phyloP scores from a whole-genome alignment of 2,113 vertebrate species.

The Spea bombifrons region DNA sequence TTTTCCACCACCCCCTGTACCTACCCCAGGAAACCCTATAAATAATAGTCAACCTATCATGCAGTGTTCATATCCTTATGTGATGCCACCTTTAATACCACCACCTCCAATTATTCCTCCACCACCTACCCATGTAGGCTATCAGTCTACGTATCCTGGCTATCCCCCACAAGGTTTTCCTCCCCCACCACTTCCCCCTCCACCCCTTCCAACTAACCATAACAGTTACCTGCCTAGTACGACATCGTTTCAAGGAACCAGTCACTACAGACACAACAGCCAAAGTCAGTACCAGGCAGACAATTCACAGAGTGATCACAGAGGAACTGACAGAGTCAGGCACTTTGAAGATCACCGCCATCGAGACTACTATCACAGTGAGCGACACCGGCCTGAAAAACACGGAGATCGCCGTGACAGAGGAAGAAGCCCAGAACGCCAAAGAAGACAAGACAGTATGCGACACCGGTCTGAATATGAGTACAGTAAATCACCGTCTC shows the following conservation, averaged over 20 bases:
- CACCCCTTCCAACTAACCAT: slow-evolving; percentile 74
- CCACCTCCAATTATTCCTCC: slow-evolving; percentile 77
- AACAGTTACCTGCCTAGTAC: slow-evolving; percentile 70
- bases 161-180: slow-evolving; percentile 77
- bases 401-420: slow-evolving; percentile 78
- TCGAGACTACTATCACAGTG: slow-evolving; percentile 73
- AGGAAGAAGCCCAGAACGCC: slow-evolving; percentile 79
- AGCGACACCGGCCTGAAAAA: slow-evolving; percentile 73
- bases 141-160: slow-evolving; percentile 78
- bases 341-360: slow-evolving; percentile 80
- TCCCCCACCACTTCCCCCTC: slow-evolving; percentile 62
- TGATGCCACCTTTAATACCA: slow-evolving; percentile 75
- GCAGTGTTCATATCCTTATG: slow-evolving; percentile 81
- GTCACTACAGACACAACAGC: slow-evolving; percentile 70
- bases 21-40: slow-evolving; percentile 53
- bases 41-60: slow-evolving; percentile 62
- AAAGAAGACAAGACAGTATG: slow-evolving; percentile 69
- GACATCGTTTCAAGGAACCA: slow-evolving; percentile 65
- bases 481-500: slow-evolving; percentile 70
- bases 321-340: slow-evolving; percentile 80
- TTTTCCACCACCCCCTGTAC: slow-evolving; percentile 80
- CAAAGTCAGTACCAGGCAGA: slow-evolving; percentile 74
- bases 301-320: slow-evolving; percentile 65
- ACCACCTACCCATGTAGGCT: slow-evolving; percentile 70
- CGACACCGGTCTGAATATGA: slow-evolving; percentile 81